Evolutionary conservation across 2,113 vertebrate species (phyloP), one percentile per base, ranked within the genome.

Genomic region (Ciconia stormi): DNA sequence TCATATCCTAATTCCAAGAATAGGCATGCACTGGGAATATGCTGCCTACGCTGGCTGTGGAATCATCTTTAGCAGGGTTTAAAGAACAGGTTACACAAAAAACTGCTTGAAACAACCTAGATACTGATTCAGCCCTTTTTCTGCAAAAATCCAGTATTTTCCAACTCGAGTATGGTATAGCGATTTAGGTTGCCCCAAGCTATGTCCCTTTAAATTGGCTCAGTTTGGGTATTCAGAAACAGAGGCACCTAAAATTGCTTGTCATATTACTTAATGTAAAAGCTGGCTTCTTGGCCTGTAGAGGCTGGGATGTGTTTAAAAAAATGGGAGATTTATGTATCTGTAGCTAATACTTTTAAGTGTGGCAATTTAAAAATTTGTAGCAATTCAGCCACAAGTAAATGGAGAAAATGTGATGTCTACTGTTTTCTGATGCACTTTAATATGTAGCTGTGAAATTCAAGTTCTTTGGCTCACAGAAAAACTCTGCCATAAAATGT

Each of bases 301-400:
- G 50, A 81, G n/a, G 9, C 80, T 90, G 76, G 40, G 72, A 81
- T 78, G 42, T 42, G 47, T 73, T 93, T 18, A 25, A 36, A 92
- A 77, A 72, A 74, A 47, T 1, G 11, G 50, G 38, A 95, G 82
- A 95, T 96, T 95, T 93, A 92, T 95, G 76, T 84, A 78, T 95
- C 92, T 95, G 90, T 89, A 92, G 72, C 86, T 96, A 96, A 97
- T 95, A 90, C 79, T 93, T 95, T 95, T 95, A 96, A 95, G 82
- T 86, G 94, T 9, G 11, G 53, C 72, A 96, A 94, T 96, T 93
- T 81, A 80, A 96, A 91, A 90, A 90, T 91, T 85, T 96, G 81
- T 93, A 82, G 42, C 76, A 73, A 85, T 87, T 93, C 70, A 93
- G 59, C 44, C 73, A 91, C 90, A 67, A 83, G 49, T 87, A 93